Evolutionary conservation across 1,140 invertebrate genomes (phyloP).

Genomic region (Mesaphorura yosii): DNA sequence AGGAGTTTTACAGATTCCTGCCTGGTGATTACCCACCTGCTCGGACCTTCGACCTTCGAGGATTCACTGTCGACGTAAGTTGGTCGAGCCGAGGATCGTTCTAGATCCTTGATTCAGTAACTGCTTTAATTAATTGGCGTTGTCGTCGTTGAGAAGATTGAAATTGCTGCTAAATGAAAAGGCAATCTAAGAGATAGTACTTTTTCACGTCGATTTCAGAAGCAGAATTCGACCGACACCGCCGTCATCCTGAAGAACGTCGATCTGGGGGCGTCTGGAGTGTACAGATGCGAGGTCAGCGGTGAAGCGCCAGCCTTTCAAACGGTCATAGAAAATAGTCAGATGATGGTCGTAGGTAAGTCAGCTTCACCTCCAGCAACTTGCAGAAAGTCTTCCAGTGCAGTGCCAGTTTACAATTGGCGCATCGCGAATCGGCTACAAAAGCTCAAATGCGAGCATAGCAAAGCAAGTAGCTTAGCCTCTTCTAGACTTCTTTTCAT

Average conservation of each 20-base stretch:
- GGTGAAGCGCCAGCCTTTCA: constrained; percentile 51
- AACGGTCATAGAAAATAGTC: constrained; percentile 60
- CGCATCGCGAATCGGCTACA: too few species aligned
- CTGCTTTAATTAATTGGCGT: too few species aligned
- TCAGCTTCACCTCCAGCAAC: not conserved
- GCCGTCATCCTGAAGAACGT: constrained; percentile 21
- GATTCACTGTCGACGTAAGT: constrained; percentile 72
- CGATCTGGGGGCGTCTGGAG: constrained; percentile 24
- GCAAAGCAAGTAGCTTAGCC: too few species aligned
- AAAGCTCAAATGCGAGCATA: too few species aligned
- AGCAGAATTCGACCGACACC: constrained; percentile 28
- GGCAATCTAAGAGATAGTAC: too few species aligned
- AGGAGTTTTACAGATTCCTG: constrained; percentile 73
- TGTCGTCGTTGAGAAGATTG: too few species aligned
- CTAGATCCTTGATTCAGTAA: not conserved
- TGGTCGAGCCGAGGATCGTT: not conserved
- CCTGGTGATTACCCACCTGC: constrained; percentile 56
- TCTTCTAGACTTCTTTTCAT: too few species aligned
- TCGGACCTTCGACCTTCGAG: constrained; percentile 59
- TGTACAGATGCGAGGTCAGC: constrained; percentile 27
- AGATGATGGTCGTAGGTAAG: constrained; percentile 68
- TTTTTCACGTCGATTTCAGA: too few species aligned
- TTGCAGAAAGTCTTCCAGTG: too few species aligned
- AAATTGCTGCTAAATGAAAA: too few species aligned
- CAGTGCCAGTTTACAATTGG: too few species aligned